Conservation (phyloP, 2,797 vertebrate species). For the Meriones psammophilus region DNA sequence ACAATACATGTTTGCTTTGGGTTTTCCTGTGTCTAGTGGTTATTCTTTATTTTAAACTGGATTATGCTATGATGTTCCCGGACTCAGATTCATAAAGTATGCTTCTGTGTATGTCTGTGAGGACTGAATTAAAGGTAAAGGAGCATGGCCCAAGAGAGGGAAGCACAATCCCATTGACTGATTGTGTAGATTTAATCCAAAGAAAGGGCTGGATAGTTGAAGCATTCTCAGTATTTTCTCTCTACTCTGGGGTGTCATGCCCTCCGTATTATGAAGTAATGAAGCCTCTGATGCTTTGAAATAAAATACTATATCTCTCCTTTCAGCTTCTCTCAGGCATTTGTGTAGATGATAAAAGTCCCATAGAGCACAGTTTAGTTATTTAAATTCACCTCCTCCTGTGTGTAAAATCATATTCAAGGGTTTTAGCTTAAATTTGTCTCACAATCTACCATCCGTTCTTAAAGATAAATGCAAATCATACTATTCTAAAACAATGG, state of each 20-base stretch:
- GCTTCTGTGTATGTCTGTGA: neutral
- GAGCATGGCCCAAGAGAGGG: neutral
- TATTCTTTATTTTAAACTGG: neutral
- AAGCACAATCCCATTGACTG: neutral
- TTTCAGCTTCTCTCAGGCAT: neutral
- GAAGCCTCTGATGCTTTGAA: neutral
- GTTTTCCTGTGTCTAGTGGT: neutral
- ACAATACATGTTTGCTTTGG: neutral
- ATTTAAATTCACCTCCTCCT: neutral
- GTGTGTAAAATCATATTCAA: neutral
- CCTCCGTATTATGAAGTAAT: neutral
- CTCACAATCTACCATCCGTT: neutral
- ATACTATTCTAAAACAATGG: neutral
- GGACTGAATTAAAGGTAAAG: neutral
- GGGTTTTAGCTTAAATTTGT: conserved; percentile 3
- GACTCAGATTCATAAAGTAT: neutral
- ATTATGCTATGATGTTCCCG: no score
- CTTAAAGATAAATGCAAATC: neutral
- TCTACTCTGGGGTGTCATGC: no score
- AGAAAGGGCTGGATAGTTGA: neutral
- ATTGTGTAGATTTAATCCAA: neutral
- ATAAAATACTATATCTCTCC: neutral
- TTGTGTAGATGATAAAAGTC: neutral
- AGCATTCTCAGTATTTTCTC: neutral
- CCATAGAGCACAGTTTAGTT: neutral